A percentile compares a stretch with the other conserved stretches of the same genome.
These are phyloP conservation scores for Trachelipus rathkii DNA, from an alignment of 1,140 invertebrate species.

Conservation along the genomic window DNA sequence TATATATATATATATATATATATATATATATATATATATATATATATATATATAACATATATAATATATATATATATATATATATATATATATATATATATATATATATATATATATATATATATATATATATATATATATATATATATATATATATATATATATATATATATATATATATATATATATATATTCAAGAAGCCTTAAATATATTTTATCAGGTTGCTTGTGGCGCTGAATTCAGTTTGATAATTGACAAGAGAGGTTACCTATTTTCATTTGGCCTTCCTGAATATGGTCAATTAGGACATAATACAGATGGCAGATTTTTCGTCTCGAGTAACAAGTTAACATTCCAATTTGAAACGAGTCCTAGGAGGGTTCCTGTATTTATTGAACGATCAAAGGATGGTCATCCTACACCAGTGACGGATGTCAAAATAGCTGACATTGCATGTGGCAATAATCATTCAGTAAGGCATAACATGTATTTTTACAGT, in stretches of 20 bases:
- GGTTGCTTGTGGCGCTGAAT: slow-evolving; percentile 83
- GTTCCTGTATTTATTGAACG: slow-evolving; percentile 83
- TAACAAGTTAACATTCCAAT: slow-evolving; percentile 80
- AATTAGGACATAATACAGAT: slow-evolving; percentile 86
- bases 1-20: too few species aligned
- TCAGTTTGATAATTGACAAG: slow-evolving; percentile 82
- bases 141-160: too few species aligned
- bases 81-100: too few species aligned
- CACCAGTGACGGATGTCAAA: slow-evolving; percentile 75
- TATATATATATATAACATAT: too few species aligned
- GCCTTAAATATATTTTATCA: slow-evolving; percentile 1
- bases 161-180: too few species aligned
- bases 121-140: too few species aligned
- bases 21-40: too few species aligned
- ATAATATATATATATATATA: too few species aligned
- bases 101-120: too few species aligned
- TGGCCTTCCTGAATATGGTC: slow-evolving; percentile 86
- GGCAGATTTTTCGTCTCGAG: slow-evolving; percentile 87
- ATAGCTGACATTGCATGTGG: slow-evolving; percentile 87
- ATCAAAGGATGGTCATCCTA: slow-evolving; percentile 76
- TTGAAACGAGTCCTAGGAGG: slow-evolving; percentile 75
- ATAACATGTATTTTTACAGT: background rate
- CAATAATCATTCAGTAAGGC: slow-evolving; percentile 75
- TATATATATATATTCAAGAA: too few species aligned
- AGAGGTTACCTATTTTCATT: slow-evolving; percentile 85